Evolutionary conservation across 2,888 invertebrate genomes (phyloP).

Genomic region (Agonopterix alstromeriana): DNA sequence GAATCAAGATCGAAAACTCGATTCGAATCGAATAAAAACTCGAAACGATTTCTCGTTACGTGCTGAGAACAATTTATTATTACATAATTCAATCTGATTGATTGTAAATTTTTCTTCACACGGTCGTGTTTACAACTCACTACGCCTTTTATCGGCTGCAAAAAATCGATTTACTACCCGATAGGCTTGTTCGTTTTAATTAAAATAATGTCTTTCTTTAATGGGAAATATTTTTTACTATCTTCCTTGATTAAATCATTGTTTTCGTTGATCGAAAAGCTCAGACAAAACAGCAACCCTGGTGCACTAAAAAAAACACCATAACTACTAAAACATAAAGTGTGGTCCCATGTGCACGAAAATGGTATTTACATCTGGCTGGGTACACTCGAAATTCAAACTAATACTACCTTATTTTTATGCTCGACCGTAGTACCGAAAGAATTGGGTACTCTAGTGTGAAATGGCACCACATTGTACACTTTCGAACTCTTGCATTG

Average conservation of each 20-base stretch:
- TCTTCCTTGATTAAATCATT: no score
- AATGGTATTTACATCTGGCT: no score
- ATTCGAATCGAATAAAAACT: conserved; percentile 12
- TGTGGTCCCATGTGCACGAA: no score
- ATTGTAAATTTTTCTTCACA: conserved; percentile 14
- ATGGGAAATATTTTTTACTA: background rate
- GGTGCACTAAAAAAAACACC: no score
- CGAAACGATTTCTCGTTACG: conserved; percentile 7
- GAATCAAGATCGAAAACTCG: conserved; percentile 18
- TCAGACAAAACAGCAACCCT: no score
- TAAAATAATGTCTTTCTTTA: conserved; percentile 14
- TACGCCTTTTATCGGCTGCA: conserved; percentile 10
- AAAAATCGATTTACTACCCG: conserved; percentile 17
- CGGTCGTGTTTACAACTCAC: conserved; percentile 10
- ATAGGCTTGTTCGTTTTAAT: conserved; percentile 24
- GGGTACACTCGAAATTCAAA: no score
- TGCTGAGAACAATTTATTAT: conserved; percentile 3
- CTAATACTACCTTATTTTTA: no score
- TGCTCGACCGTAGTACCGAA: background rate
- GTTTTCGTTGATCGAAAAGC: no score
- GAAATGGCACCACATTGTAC: conserved; percentile 11
- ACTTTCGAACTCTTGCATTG: conserved; percentile 9
- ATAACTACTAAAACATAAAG: no score
- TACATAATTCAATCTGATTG: conserved; percentile 8
- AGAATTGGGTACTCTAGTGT: conserved; percentile 9